These are phyloP conservation scores for Phaethon lepturus DNA, from an alignment of 2,113 vertebrate species.

Conservation along the genomic window DNA sequence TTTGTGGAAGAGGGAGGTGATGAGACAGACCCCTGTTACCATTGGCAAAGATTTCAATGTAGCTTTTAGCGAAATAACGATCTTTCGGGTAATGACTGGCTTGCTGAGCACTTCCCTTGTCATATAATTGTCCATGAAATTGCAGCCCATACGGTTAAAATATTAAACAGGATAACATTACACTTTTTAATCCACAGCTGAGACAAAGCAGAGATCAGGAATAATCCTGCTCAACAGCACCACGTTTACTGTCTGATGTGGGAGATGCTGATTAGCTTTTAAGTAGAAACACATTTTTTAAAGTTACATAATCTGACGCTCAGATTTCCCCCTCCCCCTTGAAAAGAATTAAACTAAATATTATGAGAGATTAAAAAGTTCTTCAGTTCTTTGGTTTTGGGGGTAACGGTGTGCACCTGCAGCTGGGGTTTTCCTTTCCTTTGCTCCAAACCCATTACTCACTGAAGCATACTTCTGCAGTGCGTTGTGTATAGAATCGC, in stretches of 20 bases:
- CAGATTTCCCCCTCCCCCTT: slow-evolving; percentile 1
- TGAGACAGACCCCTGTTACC: not conserved
- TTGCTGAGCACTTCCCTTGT: slow-evolving; percentile 27
- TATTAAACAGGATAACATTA: slow-evolving; percentile 71
- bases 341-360: slow-evolving; percentile 55
- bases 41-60: not conserved
- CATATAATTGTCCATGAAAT: slow-evolving; percentile 68
- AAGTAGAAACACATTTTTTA: slow-evolving; percentile 70
- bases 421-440: slow-evolving; percentile 28
- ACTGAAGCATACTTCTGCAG: not conserved
- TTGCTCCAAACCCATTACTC: slow-evolving; percentile 12
- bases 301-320: slow-evolving; percentile 65
- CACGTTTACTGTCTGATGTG: slow-evolving; percentile 62
- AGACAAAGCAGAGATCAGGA: slow-evolving; percentile 70
- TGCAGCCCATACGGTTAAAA: slow-evolving; percentile 66
- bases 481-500: not conserved
- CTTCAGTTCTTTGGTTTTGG: not conserved
- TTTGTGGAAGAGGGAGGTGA: not conserved
- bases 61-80: not conserved
- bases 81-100: not conserved
- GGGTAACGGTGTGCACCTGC: slow-evolving; percentile 17
- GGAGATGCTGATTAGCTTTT: slow-evolving; percentile 66
- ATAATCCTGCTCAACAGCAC: slow-evolving; percentile 64
- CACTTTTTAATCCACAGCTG: slow-evolving; percentile 64
- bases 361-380: slow-evolving; percentile 46